phyloP scores from a whole-genome alignment of 2,888 invertebrate species.

The Heliconius erato region DNA sequence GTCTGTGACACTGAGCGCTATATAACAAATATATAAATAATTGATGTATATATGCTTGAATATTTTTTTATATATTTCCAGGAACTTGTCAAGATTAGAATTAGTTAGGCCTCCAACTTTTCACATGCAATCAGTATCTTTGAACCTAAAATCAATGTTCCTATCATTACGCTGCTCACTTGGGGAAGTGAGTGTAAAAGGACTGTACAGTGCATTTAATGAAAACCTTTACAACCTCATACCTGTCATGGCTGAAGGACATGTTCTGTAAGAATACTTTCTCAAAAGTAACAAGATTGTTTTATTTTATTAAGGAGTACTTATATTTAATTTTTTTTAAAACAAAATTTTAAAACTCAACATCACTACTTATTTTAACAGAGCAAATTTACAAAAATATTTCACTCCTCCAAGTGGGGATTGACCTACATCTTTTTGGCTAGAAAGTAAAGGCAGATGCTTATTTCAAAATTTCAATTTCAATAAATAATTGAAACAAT shows the following conservation, averaged over 20 bases:
- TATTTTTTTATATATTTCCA: slow-evolving; percentile 51
- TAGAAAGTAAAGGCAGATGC: background rate
- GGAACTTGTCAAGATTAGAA: slow-evolving; percentile 76
- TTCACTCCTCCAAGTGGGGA: background rate
- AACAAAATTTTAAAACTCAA: too few species aligned
- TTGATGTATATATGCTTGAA: background rate
- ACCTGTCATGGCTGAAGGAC: slow-evolving; percentile 81
- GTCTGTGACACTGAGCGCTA: too few species aligned
- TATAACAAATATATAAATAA: background rate
- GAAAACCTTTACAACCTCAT: slow-evolving; percentile 81
- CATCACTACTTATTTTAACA: too few species aligned
- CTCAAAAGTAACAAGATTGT: background rate
- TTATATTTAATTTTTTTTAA: too few species aligned
- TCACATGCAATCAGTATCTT: slow-evolving; percentile 73
- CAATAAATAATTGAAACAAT: background rate
- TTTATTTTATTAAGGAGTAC: too few species aligned
- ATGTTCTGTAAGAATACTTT: slow-evolving; percentile 75
- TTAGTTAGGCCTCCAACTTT: slow-evolving; percentile 76
- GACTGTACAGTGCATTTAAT: slow-evolving; percentile 80
- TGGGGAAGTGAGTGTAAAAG: slow-evolving; percentile 79
- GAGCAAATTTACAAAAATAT: too few species aligned
- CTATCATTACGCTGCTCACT: slow-evolving; percentile 74
- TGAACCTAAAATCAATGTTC: slow-evolving; percentile 79
- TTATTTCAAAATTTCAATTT: background rate
- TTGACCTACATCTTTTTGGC: background rate